Evolutionary conservation across 2,113 vertebrate genomes (phyloP).

Genomic region (Tyto alba): DNA sequence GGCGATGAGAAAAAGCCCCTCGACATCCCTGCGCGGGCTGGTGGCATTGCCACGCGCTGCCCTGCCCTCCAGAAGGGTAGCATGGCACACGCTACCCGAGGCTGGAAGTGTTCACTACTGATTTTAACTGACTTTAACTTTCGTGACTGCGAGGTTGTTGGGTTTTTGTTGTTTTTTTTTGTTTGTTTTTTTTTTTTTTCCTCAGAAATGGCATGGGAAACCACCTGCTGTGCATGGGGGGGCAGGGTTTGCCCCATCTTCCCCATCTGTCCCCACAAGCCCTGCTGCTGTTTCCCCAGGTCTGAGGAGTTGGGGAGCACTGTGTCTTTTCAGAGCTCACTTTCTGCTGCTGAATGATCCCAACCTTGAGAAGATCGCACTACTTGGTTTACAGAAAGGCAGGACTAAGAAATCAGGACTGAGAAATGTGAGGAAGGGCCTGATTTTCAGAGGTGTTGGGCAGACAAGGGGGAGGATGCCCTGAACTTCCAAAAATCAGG

Average conservation of each 20-base stretch:
- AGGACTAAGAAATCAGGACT: not conserved
- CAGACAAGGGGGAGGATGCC: fast-evolving
- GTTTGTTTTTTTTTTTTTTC: fast-evolving
- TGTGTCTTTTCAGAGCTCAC: fast-evolving
- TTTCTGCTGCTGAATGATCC: not conserved
- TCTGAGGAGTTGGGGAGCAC: not conserved
- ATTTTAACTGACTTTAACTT: no score
- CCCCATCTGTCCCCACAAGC: not conserved
- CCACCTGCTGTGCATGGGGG: fast-evolving
- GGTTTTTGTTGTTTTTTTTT: no score
- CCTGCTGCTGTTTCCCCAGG: not conserved
- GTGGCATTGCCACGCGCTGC: fast-evolving
- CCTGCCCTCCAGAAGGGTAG: not conserved
- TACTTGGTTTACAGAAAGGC: not conserved
- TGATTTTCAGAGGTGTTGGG: not conserved
- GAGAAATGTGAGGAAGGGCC: not conserved
- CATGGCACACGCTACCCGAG: fast-evolving
- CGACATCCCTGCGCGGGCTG: fast-evolving
- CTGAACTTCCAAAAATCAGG: not conserved
- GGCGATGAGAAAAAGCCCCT: not conserved
- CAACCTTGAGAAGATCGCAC: fast-evolving
- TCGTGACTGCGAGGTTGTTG: not conserved
- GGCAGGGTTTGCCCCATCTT: fast-evolving
- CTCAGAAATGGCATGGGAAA: not conserved
- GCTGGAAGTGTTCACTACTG: not conserved